Base-by-base conservation (phyloP, 53 echinoderm and acorn worm genomes). In the Luidia sarsii region DNA sequence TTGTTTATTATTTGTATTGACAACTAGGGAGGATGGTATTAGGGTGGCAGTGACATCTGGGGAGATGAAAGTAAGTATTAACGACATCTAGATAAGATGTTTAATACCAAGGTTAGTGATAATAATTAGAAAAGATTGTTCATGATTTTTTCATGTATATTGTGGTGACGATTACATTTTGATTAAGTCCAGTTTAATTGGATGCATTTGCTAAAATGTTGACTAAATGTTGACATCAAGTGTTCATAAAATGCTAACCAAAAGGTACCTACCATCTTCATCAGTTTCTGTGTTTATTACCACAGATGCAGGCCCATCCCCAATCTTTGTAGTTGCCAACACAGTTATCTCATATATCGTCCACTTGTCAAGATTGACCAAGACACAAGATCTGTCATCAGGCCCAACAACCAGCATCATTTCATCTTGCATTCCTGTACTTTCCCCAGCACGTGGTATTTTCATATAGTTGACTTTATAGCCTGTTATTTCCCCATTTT, bases 201-300 rank as follows among this genome's bases (percentile, higher is more conserved):
- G n/a, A n/a, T n/a, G n/a, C n/a, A n/a, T n/a, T n/a, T n/a, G n/a
- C n/a, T n/a, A n/a, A n/a, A n/a, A n/a, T n/a, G n/a, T n/a, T n/a
- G n/a, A n/a, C n/a, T n/a, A n/a, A n/a, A n/a, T n/a, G n/a, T n/a
- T n/a, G n/a, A n/a, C n/a, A n/a, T n/a, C n/a, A n/a, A n/a, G n/a
- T n/a, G n/a, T n/a, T n/a, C n/a, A n/a, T 50, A 4, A 69, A 50
- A 37, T 31, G 15, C 28, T 11, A 67, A 60, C 15, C 25, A 82
- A 82, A 82, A 14, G 16, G 50, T 84, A 93, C 99, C 67, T 91
- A 97, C 99, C 99, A 94, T 94, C 99, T 83, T 99, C 94, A 38
- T 86, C 87, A 7, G 99, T 99, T 19, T 87, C 91, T 20, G 80
- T 82, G 25, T 46, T 53, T 16, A 91, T 59, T 9, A 85, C 75